These are phyloP conservation scores for Calcarius ornatus DNA, from an alignment of 2,113 vertebrate species.

Conservation along the genomic window DNA sequence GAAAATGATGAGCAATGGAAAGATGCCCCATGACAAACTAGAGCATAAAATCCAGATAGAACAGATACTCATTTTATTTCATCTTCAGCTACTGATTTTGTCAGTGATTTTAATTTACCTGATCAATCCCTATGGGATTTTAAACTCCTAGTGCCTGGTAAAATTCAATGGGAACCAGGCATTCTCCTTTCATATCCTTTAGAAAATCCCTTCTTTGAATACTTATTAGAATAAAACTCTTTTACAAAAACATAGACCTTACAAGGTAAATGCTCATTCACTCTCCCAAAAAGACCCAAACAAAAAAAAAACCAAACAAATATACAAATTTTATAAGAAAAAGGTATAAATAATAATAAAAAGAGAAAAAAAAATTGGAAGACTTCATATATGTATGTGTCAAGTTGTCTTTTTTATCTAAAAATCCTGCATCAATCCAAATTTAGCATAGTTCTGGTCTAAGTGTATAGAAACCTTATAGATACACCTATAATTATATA, in stretches of 20 bases:
- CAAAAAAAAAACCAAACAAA: neutral
- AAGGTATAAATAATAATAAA: neutral
- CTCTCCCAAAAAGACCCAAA: neutral
- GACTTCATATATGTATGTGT: neutral
- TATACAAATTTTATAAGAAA: neutral
- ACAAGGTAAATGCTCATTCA: rapidly evolving
- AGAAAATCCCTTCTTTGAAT: neutral
- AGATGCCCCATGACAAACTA: neutral
- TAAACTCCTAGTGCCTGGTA: neutral
- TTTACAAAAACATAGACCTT: neutral
- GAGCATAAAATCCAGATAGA: neutral
- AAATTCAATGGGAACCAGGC: neutral
- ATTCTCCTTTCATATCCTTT: neutral
- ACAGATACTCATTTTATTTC: neutral
- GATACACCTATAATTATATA: neutral
- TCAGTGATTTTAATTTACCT: neutral
- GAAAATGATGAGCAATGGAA: neutral
- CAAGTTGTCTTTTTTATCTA: neutral
- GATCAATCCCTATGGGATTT: neutral
- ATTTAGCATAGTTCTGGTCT: neutral
- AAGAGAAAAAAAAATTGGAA: neutral
- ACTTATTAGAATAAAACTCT: neutral
- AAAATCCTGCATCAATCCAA: neutral
- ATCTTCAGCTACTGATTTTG: neutral
- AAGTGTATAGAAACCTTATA: neutral